A percentile compares a stretch with the other conserved stretches of the same genome.
Conservation (phyloP, 1,140 invertebrate species). For the Grapholita molesta region DNA sequence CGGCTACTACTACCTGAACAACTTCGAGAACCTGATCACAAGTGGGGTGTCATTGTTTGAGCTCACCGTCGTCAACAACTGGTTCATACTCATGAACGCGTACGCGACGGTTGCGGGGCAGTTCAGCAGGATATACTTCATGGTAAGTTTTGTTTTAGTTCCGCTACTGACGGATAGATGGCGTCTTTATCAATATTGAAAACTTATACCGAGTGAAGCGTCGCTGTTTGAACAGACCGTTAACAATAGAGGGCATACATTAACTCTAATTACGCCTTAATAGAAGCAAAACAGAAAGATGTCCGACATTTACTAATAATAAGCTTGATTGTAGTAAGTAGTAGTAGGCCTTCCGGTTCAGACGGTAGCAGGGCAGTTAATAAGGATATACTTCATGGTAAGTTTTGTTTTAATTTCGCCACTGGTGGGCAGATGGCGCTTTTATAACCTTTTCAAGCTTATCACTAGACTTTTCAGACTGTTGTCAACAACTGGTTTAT, state of each 20-base stretch:
- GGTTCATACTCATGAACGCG: conserved; percentile 96
- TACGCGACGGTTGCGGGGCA: conserved; percentile 85
- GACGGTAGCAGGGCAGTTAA: conserved; percentile 82
- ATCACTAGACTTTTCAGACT: too few species aligned
- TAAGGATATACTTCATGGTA: conserved; percentile 91
- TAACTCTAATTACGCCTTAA: too few species aligned
- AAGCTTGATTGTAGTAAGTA: too few species aligned
- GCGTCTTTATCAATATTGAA: conserved; percentile 45
- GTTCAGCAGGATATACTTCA: conserved; percentile 90
- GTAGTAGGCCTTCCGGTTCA: too few species aligned
- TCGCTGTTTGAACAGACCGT: conserved; percentile 94
- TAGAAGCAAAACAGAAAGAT: too few species aligned
- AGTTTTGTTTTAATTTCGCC: conserved; percentile 18
- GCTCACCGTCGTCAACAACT: conserved; percentile 94
- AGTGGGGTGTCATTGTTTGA: conserved; percentile 93
- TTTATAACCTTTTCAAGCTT: too few species aligned
- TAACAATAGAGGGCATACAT: too few species aligned
- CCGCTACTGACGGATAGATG: not conserved
- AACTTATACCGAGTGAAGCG: conserved; percentile 85
- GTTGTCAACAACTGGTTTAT: conserved; percentile 96
- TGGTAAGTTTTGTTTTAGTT: conserved; percentile 73
- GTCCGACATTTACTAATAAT: too few species aligned
- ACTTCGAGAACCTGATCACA: conserved; percentile 87
- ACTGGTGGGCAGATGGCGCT: too few species aligned
- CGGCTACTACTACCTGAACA: conserved; percentile 94